phyloP scores from a whole-genome alignment of 2,888 invertebrate genomes.

The Meteorus cinctellus region DNA sequence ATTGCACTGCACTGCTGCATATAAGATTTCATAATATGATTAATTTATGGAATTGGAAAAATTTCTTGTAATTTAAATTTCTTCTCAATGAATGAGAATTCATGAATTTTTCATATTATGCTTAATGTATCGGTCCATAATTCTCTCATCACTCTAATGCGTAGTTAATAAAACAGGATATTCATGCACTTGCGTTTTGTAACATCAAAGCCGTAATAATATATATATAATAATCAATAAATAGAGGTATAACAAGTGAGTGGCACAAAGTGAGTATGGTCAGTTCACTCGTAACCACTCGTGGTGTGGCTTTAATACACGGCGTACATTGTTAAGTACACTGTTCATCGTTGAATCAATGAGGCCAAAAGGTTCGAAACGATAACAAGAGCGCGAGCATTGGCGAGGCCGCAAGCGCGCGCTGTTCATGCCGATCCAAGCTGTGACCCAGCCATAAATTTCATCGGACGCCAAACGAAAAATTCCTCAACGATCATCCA shows the following conservation, averaged over 20 bases:
- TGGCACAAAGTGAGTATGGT: slow-evolving; percentile 19
- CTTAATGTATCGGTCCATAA: not conserved
- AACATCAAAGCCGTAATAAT: not conserved
- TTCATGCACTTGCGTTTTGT: not conserved
- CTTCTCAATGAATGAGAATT: too few relatives aligned
- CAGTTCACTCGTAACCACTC: slow-evolving; percentile 10
- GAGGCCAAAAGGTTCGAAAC: slow-evolving; percentile 58
- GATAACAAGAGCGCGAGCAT: slow-evolving; percentile 60
- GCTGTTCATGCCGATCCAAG: slow-evolving; percentile 66
- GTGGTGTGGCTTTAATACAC: slow-evolving; percentile 22
- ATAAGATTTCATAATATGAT: too few relatives aligned
- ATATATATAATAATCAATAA: not conserved
- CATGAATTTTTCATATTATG: too few relatives aligned
- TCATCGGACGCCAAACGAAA: slow-evolving; percentile 55
- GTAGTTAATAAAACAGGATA: not conserved
- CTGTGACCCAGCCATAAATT: slow-evolving; percentile 69
- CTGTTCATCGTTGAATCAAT: slow-evolving; percentile 35
- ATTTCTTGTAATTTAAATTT: too few relatives aligned
- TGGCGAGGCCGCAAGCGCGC: slow-evolving; percentile 55
- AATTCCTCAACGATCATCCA: slow-evolving; percentile 40
- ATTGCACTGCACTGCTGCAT: too few relatives aligned
- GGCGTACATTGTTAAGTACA: slow-evolving; percentile 18
- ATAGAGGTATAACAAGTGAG: not conserved
- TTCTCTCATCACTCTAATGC: not conserved
- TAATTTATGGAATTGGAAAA: too few relatives aligned